Percentiles rank a stretch among this genome's conserved stretches.
Conservation (phyloP, 2,888 invertebrate genomes). For the Heliconius erato region DNA sequence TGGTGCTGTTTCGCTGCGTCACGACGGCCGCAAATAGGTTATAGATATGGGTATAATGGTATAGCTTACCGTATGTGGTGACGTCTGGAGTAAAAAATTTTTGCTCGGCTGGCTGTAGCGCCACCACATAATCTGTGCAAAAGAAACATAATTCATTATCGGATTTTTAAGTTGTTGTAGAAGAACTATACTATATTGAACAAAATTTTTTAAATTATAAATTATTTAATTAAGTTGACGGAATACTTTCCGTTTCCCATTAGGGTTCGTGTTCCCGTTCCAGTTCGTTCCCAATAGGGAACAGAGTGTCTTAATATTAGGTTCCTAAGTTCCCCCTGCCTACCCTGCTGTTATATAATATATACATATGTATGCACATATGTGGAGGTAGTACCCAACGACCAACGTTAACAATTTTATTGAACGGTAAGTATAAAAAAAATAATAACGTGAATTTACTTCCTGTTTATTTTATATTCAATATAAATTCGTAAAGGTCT, state of each 20-base stretch:
- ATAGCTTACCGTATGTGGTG: slow-evolving; percentile 77
- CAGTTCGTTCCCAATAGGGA: too few relatives aligned
- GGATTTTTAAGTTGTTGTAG: background rate
- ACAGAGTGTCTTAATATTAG: too few relatives aligned
- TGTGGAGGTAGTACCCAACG: background rate
- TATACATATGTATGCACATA: background rate
- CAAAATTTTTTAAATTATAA: background rate
- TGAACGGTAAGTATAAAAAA: background rate
- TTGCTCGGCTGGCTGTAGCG: slow-evolving; percentile 81
- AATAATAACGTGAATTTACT: background rate
- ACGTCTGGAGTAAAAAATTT: slow-evolving; percentile 82
- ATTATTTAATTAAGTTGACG: too few relatives aligned
- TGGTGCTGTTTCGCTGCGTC: background rate
- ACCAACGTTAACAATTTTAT: too few relatives aligned
- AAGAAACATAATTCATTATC: background rate
- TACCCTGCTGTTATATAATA: background rate
- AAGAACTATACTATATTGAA: background rate
- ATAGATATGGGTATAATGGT: background rate
- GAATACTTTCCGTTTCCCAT: too few relatives aligned
- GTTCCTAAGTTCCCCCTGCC: too few relatives aligned
- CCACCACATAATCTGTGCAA: slow-evolving; percentile 75
- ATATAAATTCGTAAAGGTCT: background rate
- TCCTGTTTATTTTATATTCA: background rate
- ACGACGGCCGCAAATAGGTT: background rate
- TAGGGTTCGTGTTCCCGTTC: too few relatives aligned